Base-by-base conservation (phyloP, 2,888 invertebrate genomes). In the Caenorhabditis sulstoni region DNA sequence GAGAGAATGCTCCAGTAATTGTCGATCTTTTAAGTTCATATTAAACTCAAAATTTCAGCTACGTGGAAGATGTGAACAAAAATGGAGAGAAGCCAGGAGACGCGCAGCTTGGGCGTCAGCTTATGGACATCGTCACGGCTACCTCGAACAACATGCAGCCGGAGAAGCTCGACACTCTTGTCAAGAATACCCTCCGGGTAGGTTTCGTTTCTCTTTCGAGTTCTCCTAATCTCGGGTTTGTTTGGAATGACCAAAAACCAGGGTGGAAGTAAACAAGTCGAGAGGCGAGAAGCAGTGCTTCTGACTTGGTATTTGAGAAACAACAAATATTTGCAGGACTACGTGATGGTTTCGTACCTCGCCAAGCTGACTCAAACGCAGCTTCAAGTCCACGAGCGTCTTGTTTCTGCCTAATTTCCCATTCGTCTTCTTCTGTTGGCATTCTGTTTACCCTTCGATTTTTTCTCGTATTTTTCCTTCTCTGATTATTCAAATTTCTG, bases 291-390 rank as follows among this genome's bases (percentile, higher is more conserved):
- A 58, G 11, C 55, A 20, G 29, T 29, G 4, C 3, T 29, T 29
- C 29, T 29, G 3, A 3, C 4, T 29, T 29, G 7, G 29, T 29
- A 29, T 29, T 7, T 29, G n/a, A 58, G 7, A 22, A 44, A 22
- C 16, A 58, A 44, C 39, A 44, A 49, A 59, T 52, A 59, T 59
- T 68, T 59, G 18, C 90, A 93, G 93, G 98, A 98, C 92, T 93
- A 98, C 87, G 93, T 98, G 88, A 98, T 99, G 98, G 96, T 96
- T 49, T 94, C 96, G 87, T 97, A 97, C 52, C 93, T 99, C 77
- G 95, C 97, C 14, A 97, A 97, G 90, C 93, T 99, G 77, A 95
- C 96, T 89, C 96, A 96, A 92, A 96, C 97, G 1, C 97, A 99
- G 92, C 93, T 98, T 88, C 95, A 96, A 90, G 93, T 99, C 66